Base-by-base conservation (phyloP, 2,113 vertebrate species). In the Pelvicachromis taeniatus region DNA sequence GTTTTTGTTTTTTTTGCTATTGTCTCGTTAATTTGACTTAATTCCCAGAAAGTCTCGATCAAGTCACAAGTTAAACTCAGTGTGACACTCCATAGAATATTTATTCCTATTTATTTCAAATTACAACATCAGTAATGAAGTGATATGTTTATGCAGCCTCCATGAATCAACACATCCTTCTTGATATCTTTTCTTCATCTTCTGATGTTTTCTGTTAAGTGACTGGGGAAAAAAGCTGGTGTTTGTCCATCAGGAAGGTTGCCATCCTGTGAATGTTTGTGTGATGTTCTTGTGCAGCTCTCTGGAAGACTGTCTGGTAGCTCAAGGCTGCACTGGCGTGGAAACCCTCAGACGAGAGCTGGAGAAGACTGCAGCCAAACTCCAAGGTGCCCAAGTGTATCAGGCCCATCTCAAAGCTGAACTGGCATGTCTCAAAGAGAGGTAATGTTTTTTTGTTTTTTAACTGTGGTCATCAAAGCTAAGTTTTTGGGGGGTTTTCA, bases 401-500 rank as follows among this genome's bases (percentile, higher is more conserved):
- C 97, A 98, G 58, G 94, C 89, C 42, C 95, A 96, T 50, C 94
- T 98, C 40, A 96, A 96, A 89, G 93, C 96, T 16, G 97, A 99
- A 81, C 89, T 98, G 82, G 92, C 93, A 33, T 93, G 90, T 83
- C 95, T 97, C 33, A 94, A 96, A 95, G 95, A 96, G 90, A 98
- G 97, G 97, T 98, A 95, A 86, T 2, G 17, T 29, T 29, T 29
- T 29, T 52, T 50, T 7, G 14, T 17, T 52, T 52, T 17, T 19
- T 52, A 16, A 19, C 7, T 31, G 29, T 31, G 5, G 29, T 7
- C 14, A 52, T 16, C 48, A 16, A 48, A 48, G 7, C 48, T 26
- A 19, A 7, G 48, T 52, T 52, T 31, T 31, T 3, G 29, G 29
- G 4, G 4, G 31, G 13, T 38, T 38, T 33, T 63, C 45, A 48